Evolutionary conservation across 2,113 vertebrate species (phyloP), one percentile per base, ranked within the genome.

Genomic region (Nipponia nippon): DNA sequence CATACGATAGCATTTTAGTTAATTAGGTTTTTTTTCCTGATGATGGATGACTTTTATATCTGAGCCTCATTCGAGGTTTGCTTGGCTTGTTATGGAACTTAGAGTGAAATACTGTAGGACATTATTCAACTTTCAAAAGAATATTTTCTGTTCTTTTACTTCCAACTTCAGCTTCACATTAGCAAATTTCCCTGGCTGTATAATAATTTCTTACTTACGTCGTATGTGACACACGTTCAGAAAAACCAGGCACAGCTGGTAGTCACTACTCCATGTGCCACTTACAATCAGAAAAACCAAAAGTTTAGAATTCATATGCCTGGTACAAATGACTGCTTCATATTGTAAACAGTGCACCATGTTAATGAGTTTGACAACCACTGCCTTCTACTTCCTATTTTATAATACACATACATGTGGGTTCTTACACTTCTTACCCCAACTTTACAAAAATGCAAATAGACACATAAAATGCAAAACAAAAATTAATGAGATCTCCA

Each of bases 71-170:
- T 56, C 42, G 47, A 89, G 34, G 36, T 46, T 91, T 87, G 36
- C 23, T 83, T 89, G 93, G 70, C 81, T 65, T 95, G 18, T 94
- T 83, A 75, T 38, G n/a, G 17, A 86, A 80, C 19, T 58, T 67
- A 11, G 11, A 83, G 10, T 26, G 20, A 87, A 92, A 92, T 85
- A 89, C 25, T 38, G 22, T 38, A 38, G 38, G 22, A 72, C 15
- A 56, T 61, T 65, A 94, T 56, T 76, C 52, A 70, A 21, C 93
- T 84, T 92, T 93, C 30, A 84, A 20, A 95, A 82, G 9, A 95
- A 65, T 42, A 50, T 32, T 69, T 81, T 90, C 40, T 79, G 10
- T 59, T 80, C 22, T 42, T 89, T 53, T 85, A 23, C 19, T 59
- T 59, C 18, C 14, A 88, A 29, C 27, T 89, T 66, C 67, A 87